Base-by-base conservation (phyloP, 2,888 invertebrate genomes). In the Lochmaea crataegi region DNA sequence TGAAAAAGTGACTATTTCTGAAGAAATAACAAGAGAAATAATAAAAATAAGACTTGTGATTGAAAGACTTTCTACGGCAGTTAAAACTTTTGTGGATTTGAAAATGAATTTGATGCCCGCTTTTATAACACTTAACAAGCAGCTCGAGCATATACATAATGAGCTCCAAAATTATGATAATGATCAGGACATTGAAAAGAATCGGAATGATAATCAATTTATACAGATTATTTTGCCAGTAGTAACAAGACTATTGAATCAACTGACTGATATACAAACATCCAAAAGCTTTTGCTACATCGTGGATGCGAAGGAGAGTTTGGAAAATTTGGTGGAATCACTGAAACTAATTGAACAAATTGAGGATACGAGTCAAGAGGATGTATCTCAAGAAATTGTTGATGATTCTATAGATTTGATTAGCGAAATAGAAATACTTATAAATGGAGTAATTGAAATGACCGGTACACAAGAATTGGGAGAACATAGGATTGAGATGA, bases 11-110 rank as follows among this genome's bases (percentile, higher is more conserved):
- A 64, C 9, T 18, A 61, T 73, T 26, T 65, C 75, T 22, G 65
- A 75, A 51, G n/a, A 32, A 18, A 56, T 41, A 16, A 60, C 42
- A 32, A 42, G 72, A 65, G 72, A 74, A 11, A 65, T 61, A 4
- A 32, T 61, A 65, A 45, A 66, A 60, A 67, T 67, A 9, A 11
- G 67, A 38, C 18, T 56, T 38, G 32, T 73, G 18, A 56, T 65
- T 22, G 32, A 14, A 18, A 18, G 41, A 41, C 38, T 69, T 2
- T 18, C 26, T 14, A 45, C 10, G 22, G 26, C 18, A 18, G 18
- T 58, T 12, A 58, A 58, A 2, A 16, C 42, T 26, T 45, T 11
- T 9, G 41, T 42, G 2, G 6, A 48, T 14, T 48, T 32, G 4
- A 32, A 32, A 32, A 32, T 32, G 26, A 32, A 32, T 32, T 32